phyloP scores from a whole-genome alignment of 1,140 invertebrate genomes.

The Dendroctonus valens region DNA sequence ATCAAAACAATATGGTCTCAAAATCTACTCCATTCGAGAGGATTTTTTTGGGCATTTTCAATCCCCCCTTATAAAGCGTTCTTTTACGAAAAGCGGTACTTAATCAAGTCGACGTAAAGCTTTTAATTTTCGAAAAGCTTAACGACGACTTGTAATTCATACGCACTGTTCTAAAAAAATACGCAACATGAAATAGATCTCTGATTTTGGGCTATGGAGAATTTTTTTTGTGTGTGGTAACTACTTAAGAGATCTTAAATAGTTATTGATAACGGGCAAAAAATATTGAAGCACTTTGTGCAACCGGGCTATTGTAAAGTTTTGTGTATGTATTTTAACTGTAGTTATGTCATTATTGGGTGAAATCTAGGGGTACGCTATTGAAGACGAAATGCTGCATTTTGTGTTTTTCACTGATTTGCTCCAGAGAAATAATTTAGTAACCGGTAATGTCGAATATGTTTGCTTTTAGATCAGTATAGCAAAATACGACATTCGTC shows the following conservation, averaged over 20 bases:
- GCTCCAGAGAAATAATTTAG: too few species aligned
- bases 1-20: constrained; percentile 33
- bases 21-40: constrained; percentile 12
- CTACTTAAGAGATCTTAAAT: constrained; percentile 34
- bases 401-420: too few species aligned
- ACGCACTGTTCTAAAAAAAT: constrained; percentile 3
- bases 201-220: constrained; percentile 49
- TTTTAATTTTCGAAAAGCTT: too few species aligned
- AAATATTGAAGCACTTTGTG: constrained; percentile 51
- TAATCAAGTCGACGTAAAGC: too few species aligned
- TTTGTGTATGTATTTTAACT: constrained; percentile 39
- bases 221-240: constrained; percentile 43
- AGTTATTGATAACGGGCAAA: constrained; percentile 47
- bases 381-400: too few species aligned
- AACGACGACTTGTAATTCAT: not conserved
- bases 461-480: not conserved
- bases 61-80: not conserved
- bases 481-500: not conserved
- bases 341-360: constrained; percentile 38
- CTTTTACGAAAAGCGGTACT: not conserved
- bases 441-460: too few species aligned
- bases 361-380: constrained; percentile 12
- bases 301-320: constrained; percentile 51
- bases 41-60: constrained; percentile 17
- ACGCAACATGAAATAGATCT: constrained; percentile 13